phyloP scores from a whole-genome alignment of 2,797 vertebrate species.

The Pempheris klunzingeri region DNA sequence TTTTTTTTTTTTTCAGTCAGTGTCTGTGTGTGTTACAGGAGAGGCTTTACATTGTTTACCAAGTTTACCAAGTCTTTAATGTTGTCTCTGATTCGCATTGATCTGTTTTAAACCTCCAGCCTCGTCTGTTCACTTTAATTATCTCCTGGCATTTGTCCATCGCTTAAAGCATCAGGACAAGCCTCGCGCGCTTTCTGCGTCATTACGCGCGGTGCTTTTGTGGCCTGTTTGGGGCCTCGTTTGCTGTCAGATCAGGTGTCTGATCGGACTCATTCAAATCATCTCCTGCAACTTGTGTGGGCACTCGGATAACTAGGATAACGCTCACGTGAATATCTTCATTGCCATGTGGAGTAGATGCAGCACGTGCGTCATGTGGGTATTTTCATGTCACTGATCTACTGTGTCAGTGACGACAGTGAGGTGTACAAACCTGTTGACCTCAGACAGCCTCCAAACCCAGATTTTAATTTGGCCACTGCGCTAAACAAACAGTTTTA shows the following conservation, averaged over 20 bases:
- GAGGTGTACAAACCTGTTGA: neutral
- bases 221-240: neutral
- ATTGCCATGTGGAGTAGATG: too few species aligned
- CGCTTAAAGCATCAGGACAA: neutral
- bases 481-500: neutral
- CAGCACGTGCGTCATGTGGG: too few species aligned
- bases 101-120: neutral
- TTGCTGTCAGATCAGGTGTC: neutral
- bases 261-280: neutral
- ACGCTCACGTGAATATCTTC: neutral
- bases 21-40: neutral
- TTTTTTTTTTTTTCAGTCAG: neutral
- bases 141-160: neutral
- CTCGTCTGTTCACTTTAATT: neutral
- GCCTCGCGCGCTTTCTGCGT: neutral
- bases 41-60: neutral
- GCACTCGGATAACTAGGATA: neutral
- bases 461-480: neutral
- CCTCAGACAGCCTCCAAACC: neutral
- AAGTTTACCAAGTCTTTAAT: neutral
- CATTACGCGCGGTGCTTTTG: neutral
- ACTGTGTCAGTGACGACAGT: neutral
- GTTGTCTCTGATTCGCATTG: neutral
- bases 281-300: neutral
- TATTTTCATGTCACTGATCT: neutral